Percentiles rank a stretch among this genome's conserved stretches.
Conservation (phyloP, 2,113 vertebrate species). For the Gymnarchus niloticus region DNA sequence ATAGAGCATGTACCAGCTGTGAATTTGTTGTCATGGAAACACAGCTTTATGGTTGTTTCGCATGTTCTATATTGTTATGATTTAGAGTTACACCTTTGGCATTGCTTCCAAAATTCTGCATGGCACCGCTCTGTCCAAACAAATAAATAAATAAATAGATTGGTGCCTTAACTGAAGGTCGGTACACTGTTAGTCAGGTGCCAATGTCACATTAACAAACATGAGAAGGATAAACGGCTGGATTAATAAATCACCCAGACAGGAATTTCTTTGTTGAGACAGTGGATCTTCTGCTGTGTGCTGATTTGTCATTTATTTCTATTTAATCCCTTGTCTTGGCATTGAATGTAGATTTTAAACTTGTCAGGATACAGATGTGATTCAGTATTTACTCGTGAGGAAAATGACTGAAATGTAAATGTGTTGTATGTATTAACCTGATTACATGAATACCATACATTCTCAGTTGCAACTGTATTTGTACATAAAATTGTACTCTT, state of each 20-base stretch:
- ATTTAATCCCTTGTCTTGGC: conserved; percentile 18
- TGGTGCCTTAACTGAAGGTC: too few relatives aligned
- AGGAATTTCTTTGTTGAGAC: not conserved
- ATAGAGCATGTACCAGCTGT: not conserved
- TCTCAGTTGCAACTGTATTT: not conserved
- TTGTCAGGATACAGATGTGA: conserved; percentile 59
- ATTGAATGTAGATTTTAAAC: conserved; percentile 70
- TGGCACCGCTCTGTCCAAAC: not conserved
- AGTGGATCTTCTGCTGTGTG: conserved; percentile 29
- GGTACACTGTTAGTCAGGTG: not conserved
- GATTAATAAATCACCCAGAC: not conserved
- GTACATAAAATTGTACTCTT: not conserved
- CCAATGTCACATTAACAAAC: not conserved
- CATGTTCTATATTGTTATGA: not conserved
- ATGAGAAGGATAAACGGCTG: too few relatives aligned
- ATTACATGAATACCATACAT: conserved; percentile 41
- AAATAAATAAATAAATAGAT: too few relatives aligned
- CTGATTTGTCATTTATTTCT: conserved; percentile 36
- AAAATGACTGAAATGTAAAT: conserved; percentile 61
- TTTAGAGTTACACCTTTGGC: not conserved
- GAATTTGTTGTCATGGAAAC: conserved; percentile 1
- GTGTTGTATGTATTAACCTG: conserved; percentile 41
- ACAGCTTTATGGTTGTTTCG: not conserved
- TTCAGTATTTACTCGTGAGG: conserved; percentile 57
- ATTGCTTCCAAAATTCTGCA: not conserved